phyloP scores from a whole-genome alignment of 2,113 vertebrate species.

The Podilymbus podiceps region DNA sequence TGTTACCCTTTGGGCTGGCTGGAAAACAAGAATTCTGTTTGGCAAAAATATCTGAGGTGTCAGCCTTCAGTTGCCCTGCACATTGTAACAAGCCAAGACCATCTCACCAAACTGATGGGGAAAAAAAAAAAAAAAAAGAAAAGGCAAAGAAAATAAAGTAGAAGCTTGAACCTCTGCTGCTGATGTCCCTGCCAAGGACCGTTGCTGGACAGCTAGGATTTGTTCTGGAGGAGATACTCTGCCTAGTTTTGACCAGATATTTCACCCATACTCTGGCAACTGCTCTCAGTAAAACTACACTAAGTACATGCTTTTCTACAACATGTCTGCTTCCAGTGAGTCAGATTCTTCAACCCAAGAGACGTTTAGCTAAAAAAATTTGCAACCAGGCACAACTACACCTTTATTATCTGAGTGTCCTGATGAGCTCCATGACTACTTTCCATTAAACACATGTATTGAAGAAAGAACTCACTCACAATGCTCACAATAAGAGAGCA shows the following conservation, averaged over 20 bases:
- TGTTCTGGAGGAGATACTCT: background rate
- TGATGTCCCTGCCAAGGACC: background rate
- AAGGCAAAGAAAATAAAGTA: background rate
- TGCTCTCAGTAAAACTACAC: background rate
- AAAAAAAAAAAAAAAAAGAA: background rate
- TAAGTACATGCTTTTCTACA: background rate
- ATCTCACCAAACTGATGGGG: background rate
- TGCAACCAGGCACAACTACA: background rate
- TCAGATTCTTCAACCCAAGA: background rate
- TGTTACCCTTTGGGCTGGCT: background rate
- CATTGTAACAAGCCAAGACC: background rate
- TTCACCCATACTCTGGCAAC: background rate
- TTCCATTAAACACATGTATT: background rate
- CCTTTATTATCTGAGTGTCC: background rate
- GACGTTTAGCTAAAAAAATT: background rate
- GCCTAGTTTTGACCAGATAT: background rate
- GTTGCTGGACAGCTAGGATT: background rate
- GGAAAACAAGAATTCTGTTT: background rate
- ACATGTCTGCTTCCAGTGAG: background rate
- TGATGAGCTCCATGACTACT: background rate
- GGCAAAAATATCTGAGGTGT: background rate
- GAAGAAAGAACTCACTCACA: background rate
- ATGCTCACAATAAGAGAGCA: rapidly evolving
- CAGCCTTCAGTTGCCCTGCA: background rate
- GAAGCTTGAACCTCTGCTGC: background rate